These are phyloP conservation scores for Coregonus clupeaformis DNA, from an alignment of 2,113 vertebrate species.

Conservation along the genomic window DNA sequence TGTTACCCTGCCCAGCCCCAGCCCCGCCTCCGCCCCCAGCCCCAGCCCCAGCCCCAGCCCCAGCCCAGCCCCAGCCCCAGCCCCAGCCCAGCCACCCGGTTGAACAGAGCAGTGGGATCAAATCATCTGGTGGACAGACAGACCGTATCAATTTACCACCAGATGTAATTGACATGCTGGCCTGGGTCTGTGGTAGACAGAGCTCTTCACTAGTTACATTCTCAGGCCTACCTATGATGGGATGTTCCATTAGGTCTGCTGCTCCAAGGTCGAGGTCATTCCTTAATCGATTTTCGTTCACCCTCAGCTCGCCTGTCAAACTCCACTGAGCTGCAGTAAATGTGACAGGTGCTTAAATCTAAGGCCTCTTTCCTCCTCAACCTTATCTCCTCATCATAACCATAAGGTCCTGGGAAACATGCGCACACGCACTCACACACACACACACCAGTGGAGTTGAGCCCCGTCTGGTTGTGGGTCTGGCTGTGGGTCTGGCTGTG, in stretches of 20 bases:
- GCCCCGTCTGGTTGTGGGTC: constrained; percentile 10
- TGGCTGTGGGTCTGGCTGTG: constrained; percentile 12
- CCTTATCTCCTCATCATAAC: neutral
- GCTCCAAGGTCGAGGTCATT: neutral
- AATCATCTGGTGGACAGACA: neutral
- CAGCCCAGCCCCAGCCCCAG: neutral
- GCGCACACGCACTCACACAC: neutral
- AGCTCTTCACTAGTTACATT: neutral
- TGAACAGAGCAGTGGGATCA: neutral
- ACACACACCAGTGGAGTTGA: constrained; percentile 2
- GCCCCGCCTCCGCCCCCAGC: too few species aligned
- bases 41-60: neutral
- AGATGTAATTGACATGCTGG: neutral
- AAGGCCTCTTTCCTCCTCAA: neutral
- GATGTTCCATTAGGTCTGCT: neutral
- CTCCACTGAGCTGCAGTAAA: neutral
- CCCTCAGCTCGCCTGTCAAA: neutral
- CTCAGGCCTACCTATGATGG: neutral
- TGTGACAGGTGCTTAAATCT: neutral
- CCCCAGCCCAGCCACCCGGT: neutral
- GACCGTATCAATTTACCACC: neutral
- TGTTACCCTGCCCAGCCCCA: neutral
- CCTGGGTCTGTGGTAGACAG: neutral
- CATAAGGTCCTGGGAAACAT: neutral
- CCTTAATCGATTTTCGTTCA: neutral